Evolutionary conservation across 2,113 vertebrate species (phyloP).

Genomic region (Nesoenas mayeri): DNA sequence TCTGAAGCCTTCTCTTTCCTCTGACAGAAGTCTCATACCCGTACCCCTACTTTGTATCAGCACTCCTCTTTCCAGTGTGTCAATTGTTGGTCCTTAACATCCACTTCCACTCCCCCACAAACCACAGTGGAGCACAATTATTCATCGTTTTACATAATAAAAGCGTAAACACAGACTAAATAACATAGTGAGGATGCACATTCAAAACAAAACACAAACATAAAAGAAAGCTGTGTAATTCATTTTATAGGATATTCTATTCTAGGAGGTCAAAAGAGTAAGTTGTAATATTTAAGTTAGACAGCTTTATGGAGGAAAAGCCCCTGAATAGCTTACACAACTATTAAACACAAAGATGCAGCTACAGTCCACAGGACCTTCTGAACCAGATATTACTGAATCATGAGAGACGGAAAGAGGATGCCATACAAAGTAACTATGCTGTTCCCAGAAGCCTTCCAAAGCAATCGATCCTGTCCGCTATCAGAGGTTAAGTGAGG

Average conservation of each 20-base stretch:
- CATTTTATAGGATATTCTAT: neutral
- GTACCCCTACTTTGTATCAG: neutral
- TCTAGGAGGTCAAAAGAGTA: neutral
- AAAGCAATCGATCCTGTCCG: neutral
- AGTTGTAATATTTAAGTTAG: neutral
- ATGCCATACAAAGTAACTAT: neutral
- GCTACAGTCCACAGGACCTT: neutral
- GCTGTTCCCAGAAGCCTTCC: neutral
- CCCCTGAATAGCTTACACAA: accelerated
- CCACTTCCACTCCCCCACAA: neutral
- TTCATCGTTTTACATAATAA: neutral
- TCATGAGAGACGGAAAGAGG: neutral
- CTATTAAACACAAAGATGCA: neutral
- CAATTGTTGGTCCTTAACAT: neutral
- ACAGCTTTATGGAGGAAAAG: neutral
- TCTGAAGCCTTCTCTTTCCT: neutral
- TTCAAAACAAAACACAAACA: neutral
- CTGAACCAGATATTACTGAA: neutral
- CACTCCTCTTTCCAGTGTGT: neutral
- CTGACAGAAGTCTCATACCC: neutral
- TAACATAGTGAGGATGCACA: neutral
- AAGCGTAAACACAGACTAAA: neutral
- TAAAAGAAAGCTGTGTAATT: neutral
- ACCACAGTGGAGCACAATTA: neutral
- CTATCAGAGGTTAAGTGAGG: accelerated